Evolutionary conservation across 92 coral and sea anemone genomes (phyloP).

Genomic region (Phymanthus crucifer): DNA sequence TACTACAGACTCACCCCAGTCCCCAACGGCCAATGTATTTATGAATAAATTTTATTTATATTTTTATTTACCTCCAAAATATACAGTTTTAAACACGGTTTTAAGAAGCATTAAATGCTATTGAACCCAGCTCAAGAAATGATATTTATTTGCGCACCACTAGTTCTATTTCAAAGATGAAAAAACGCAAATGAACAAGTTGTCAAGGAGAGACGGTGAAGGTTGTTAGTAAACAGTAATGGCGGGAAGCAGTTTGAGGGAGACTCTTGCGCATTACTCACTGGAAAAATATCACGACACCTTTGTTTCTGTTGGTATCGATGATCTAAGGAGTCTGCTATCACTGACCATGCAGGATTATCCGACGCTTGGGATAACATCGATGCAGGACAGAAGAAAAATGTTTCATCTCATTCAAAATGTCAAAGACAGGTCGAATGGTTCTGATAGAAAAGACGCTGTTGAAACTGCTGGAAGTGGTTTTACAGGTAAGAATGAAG

Average conservation of each 20-base stretch:
- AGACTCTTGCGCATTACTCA: constrained; percentile 59
- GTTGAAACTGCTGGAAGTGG: neutral
- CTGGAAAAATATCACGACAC: constrained; percentile 57
- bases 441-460: neutral
- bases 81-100: neutral
- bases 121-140: neutral
- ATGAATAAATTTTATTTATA: neutral
- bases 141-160: neutral
- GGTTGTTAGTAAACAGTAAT: constrained; percentile 26
- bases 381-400: constrained; percentile 75
- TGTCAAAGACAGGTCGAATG: constrained; percentile 49
- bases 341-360: constrained; percentile 86
- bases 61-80: neutral
- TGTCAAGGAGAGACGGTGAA: constrained; percentile 20
- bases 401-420: constrained; percentile 73
- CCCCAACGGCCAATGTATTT: neutral
- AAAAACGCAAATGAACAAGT: neutral
- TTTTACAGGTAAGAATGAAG: constrained; percentile 11
- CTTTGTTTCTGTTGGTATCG: constrained; percentile 64
- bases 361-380: constrained; percentile 68
- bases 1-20: neutral
- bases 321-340: constrained; percentile 42
- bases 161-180: neutral
- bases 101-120: neutral
- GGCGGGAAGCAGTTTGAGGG: constrained; percentile 49